A percentile compares a stretch with the other conserved stretches of the same genome.
These are phyloP conservation scores for Euphysa ruthae DNA, from an alignment of 30 jellyfish, hydroid and myxozoan genomes.

Conservation along the genomic window DNA sequence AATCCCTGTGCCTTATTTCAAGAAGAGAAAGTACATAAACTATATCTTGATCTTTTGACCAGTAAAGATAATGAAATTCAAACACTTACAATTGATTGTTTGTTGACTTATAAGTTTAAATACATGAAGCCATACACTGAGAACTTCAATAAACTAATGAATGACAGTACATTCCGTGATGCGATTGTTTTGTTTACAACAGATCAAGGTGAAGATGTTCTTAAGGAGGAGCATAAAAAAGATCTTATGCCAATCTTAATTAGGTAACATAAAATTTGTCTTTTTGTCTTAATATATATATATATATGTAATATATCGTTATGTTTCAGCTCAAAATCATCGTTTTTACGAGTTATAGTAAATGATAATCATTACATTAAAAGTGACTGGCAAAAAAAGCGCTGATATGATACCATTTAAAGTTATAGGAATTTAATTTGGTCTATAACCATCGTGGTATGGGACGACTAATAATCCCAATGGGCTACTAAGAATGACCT, in stretches of 20 bases:
- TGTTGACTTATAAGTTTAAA: constrained; percentile 56
- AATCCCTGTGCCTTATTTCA: constrained; percentile 56
- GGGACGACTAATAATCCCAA: too few species aligned
- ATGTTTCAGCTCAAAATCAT: too few species aligned
- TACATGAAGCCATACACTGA: constrained; percentile 75
- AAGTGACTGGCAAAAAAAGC: too few species aligned
- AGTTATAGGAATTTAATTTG: too few species aligned
- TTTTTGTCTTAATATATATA: neutral
- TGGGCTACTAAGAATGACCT: too few species aligned
- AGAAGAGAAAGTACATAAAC: constrained; percentile 30
- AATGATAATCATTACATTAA: too few species aligned
- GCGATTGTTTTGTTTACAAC: constrained; percentile 45
- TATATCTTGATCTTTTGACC: constrained; percentile 39
- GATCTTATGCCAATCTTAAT: constrained; percentile 52
- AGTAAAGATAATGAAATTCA: constrained; percentile 68
- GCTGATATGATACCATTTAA: too few species aligned
- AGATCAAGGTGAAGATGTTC: constrained; percentile 20
- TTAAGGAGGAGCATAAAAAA: constrained; percentile 42
- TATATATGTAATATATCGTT: too few species aligned
- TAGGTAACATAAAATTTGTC: too few species aligned
- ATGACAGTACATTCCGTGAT: constrained; percentile 63
- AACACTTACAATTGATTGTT: constrained; percentile 29
- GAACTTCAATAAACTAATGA: constrained; percentile 51
- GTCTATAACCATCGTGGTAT: too few species aligned
- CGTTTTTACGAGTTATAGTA: too few species aligned